Percentiles rank a stretch among this genome's conserved stretches.
phyloP scores from a whole-genome alignment of 2,888 invertebrate species.

The Brachyptera risi region DNA sequence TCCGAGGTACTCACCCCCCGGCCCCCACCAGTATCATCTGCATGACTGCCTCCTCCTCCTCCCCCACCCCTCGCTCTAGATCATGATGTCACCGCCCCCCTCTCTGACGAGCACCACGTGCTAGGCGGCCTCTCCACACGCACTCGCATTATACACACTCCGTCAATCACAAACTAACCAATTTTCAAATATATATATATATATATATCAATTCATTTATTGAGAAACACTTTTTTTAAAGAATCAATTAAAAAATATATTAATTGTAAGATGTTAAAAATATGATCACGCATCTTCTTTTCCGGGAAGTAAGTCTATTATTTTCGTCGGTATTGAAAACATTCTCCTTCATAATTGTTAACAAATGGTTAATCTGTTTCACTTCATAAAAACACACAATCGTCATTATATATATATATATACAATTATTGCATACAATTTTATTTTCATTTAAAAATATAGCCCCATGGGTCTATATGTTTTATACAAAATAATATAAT shows the following conservation, averaged over 20 bases:
- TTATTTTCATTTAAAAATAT: no score
- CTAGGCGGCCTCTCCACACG: background rate
- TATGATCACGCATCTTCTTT: background rate
- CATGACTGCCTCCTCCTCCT: no score
- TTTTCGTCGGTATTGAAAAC: no score
- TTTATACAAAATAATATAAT: no score
- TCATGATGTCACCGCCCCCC: constrained; percentile 18
- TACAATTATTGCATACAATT: no score
- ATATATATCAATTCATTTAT: background rate
- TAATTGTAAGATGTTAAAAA: background rate
- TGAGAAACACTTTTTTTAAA: background rate
- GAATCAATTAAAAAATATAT: background rate
- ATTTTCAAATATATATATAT: no score
- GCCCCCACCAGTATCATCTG: constrained; percentile 19
- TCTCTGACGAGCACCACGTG: constrained; percentile 7
- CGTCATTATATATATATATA: no score
- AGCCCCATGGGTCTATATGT: no score
- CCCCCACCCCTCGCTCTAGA: constrained; percentile 19
- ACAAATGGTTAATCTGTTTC: no score
- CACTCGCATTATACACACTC: background rate
- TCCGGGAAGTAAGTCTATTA: no score
- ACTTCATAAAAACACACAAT: no score
- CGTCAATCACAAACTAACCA: background rate
- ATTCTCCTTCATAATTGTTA: no score
- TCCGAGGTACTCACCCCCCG: constrained; percentile 15